phyloP scores from a whole-genome alignment of 2,797 vertebrate genomes.

The Enteromius argenteus region DNA sequence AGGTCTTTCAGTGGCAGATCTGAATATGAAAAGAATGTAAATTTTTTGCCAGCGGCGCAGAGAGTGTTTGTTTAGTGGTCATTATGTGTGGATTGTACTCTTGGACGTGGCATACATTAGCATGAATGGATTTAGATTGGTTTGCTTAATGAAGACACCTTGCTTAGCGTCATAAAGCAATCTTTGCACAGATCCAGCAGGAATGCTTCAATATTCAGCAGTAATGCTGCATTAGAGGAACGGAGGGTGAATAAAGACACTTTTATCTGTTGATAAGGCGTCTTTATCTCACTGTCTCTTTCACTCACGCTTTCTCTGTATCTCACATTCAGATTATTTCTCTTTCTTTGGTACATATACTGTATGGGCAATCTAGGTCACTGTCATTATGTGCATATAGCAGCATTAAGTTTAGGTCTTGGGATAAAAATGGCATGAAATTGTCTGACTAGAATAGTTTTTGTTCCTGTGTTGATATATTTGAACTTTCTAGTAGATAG shows the following conservation, averaged over 20 bases:
- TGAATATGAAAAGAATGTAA: constrained; percentile 38
- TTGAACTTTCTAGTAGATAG: not conserved
- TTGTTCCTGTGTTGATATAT: not conserved
- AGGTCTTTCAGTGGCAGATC: constrained; percentile 34
- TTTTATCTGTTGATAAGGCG: constrained; percentile 16
- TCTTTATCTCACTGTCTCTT: constrained; percentile 21
- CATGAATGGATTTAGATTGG: constrained; percentile 41
- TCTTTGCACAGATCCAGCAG: not conserved
- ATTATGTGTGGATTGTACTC: constrained; percentile 12
- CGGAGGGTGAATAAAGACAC: not conserved
- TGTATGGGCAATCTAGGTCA: constrained; percentile 25
- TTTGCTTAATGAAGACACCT: constrained; percentile 28
- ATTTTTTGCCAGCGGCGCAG: not conserved
- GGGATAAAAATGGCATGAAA: constrained; percentile 2
- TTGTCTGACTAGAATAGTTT: not conserved
- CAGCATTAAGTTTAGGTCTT: constrained; percentile 29
- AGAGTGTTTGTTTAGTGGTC: constrained; percentile 30
- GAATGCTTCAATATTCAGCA: constrained; percentile 19
- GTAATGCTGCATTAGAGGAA: not conserved
- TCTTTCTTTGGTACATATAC: not conserved
- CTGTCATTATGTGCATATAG: constrained; percentile 32
- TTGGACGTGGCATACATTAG: constrained; percentile 28
- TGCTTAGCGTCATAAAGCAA: constrained; percentile 30
- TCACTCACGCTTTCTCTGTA: not conserved
- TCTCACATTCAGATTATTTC: constrained; percentile 16